Evolutionary conservation across 2,888 invertebrate species (phyloP).

Genomic region (Eristalis intricaria): DNA sequence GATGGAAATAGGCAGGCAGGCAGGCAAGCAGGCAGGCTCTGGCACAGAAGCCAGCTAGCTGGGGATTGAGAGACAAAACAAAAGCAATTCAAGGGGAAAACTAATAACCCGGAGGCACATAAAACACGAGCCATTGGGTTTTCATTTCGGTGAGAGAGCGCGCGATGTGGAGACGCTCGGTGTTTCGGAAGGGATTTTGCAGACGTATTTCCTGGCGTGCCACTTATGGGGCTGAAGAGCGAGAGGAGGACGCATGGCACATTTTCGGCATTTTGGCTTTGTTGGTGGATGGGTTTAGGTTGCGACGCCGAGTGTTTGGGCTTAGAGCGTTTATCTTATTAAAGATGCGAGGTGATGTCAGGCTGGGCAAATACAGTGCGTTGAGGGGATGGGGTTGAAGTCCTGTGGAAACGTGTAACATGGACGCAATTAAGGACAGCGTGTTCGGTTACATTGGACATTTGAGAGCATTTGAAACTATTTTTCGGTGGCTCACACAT

Average conservation of each 20-base stretch:
- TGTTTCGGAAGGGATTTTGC: conserved; percentile 46
- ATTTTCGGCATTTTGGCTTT: conserved; percentile 48
- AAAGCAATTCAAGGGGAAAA: conserved; percentile 70
- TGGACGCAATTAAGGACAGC: conserved; percentile 45
- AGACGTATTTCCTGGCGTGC: conserved; percentile 27
- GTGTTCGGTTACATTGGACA: conserved; percentile 17
- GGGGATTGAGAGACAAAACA: conserved; percentile 52
- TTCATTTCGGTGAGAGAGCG: conserved; percentile 48
- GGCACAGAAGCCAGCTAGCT: not conserved
- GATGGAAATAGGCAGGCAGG: conserved; percentile 62
- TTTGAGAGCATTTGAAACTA: conserved; percentile 37
- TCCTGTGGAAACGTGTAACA: conserved; percentile 36
- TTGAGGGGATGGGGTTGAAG: conserved; percentile 20
- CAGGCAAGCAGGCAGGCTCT: conserved; percentile 18
- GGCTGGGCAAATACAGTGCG: conserved; percentile 27
- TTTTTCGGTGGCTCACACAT: conserved; percentile 31
- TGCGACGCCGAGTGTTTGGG: conserved; percentile 11
- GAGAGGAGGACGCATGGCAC: conserved; percentile 10
- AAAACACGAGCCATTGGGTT: conserved; percentile 66
- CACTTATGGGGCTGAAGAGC: not conserved
- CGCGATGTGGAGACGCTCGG: conserved; percentile 8
- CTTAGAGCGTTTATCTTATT: conserved; percentile 50
- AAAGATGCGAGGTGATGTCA: conserved; percentile 40
- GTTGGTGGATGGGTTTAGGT: conserved; percentile 27
- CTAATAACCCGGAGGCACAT: conserved; percentile 70